phyloP scores from a whole-genome alignment of 2,888 invertebrate genomes.

The Empis stercorea region DNA sequence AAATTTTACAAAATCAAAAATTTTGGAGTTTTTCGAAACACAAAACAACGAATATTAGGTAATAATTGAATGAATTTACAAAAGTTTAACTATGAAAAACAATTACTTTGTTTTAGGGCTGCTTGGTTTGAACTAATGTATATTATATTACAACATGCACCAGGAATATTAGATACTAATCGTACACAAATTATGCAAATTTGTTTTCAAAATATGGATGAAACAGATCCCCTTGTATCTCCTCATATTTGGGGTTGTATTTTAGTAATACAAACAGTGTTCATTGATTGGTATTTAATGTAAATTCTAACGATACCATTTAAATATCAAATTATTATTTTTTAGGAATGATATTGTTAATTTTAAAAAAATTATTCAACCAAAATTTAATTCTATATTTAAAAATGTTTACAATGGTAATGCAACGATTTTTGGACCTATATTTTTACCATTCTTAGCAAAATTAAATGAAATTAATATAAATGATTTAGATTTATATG shows the following conservation, averaged over 20 bases:
- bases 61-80: too few relatives aligned
- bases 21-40: slow-evolving; percentile 63
- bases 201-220: slow-evolving; percentile 52
- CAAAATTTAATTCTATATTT: slow-evolving; percentile 54
- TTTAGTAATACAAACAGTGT: slow-evolving; percentile 45
- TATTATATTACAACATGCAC: slow-evolving; percentile 45
- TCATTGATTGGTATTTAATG: slow-evolving; percentile 35
- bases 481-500: slow-evolving; percentile 22
- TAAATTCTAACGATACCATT: neutral
- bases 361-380: slow-evolving; percentile 58
- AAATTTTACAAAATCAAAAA: slow-evolving; percentile 44
- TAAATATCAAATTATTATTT: neutral
- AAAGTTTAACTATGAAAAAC: too few relatives aligned
- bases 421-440: slow-evolving; percentile 57
- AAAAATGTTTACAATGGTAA: slow-evolving; percentile 64
- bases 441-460: slow-evolving; percentile 64
- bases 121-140: slow-evolving; percentile 59
- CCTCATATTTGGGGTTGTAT: slow-evolving; percentile 63
- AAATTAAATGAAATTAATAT: slow-evolving; percentile 35
- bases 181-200: slow-evolving; percentile 43
- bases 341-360: slow-evolving; percentile 43
- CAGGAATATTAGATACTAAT: slow-evolving; percentile 40
- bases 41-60: slow-evolving; percentile 38
- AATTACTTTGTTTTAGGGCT: slow-evolving; percentile 26
- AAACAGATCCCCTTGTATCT: slow-evolving; percentile 52